phyloP scores from a whole-genome alignment of 2,888 invertebrate genomes.

The Sinodicranocentrus sp. region DNA sequence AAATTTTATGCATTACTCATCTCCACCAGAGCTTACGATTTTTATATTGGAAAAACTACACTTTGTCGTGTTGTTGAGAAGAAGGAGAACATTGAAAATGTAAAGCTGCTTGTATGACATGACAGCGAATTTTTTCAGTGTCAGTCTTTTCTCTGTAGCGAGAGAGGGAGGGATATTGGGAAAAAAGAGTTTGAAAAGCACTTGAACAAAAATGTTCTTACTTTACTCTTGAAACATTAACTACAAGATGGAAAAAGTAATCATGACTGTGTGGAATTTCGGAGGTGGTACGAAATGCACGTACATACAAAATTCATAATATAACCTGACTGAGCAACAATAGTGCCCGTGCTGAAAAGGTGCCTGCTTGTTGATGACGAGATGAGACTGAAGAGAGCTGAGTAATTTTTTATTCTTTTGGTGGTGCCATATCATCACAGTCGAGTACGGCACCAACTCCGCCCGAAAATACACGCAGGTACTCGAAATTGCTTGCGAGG shows the following conservation, averaged over 20 bases:
- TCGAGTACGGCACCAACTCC: constrained; percentile 30
- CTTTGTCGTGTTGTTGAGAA: constrained; percentile 28
- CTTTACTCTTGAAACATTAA: constrained; percentile 46
- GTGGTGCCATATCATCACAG: constrained; percentile 41
- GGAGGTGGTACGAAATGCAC: constrained; percentile 40
- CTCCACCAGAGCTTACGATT: too few species aligned
- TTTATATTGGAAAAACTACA: background rate
- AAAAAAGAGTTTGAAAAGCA: constrained; percentile 22
- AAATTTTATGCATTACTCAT: background rate
- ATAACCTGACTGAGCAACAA: background rate
- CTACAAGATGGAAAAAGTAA: constrained; percentile 50
- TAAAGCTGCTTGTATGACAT: constrained; percentile 51
- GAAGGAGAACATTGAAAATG: constrained; percentile 41
- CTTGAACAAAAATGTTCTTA: constrained; percentile 48
- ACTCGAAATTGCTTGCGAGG: background rate
- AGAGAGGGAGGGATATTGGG: constrained; percentile 4
- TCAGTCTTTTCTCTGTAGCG: constrained; percentile 1
- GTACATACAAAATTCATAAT: constrained; percentile 9
- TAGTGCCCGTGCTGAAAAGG: constrained; percentile 7
- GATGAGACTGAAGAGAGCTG: constrained; percentile 10
- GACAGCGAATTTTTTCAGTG: constrained; percentile 40
- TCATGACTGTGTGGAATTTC: constrained; percentile 59
- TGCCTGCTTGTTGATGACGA: too few species aligned
- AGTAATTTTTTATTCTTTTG: constrained; percentile 13
- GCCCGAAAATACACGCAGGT: constrained; percentile 54